Evolutionary conservation across 2,888 invertebrate species (phyloP).

Genomic region (Synergus itoensis): DNA sequence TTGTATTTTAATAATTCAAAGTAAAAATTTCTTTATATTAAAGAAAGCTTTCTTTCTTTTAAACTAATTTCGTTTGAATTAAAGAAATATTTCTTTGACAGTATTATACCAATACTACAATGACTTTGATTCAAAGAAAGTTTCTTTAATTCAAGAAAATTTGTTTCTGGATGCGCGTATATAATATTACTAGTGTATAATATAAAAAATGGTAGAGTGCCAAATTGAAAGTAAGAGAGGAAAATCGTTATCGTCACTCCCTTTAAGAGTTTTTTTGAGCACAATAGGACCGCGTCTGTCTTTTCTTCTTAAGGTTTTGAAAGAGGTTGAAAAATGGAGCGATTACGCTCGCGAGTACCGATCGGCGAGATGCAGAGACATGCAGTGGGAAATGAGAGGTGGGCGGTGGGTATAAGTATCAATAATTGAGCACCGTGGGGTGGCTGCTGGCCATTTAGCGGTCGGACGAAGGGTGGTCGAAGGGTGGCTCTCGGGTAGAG

Average conservation of each 20-base stretch:
- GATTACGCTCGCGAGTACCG: conserved; percentile 38
- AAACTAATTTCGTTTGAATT: too few species aligned
- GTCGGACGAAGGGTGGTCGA: conserved; percentile 67
- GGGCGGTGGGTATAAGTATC: conserved; percentile 70
- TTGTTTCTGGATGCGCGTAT: not conserved
- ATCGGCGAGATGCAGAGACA: conserved; percentile 44
- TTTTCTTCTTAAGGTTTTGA: not conserved
- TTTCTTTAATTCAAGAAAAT: not conserved
- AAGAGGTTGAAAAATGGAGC: conserved; percentile 44
- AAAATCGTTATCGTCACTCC: not conserved
- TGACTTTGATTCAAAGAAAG: too few species aligned
- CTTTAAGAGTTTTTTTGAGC: not conserved
- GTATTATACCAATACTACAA: too few species aligned
- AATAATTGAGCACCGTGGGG: conserved; percentile 76
- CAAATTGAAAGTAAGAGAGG: not conserved
- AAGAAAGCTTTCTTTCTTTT: too few species aligned
- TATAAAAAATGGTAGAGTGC: not conserved
- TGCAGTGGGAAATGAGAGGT: conserved; percentile 52
- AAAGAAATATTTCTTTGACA: too few species aligned
- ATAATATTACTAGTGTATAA: not conserved
- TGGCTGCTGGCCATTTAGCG: conserved; percentile 75
- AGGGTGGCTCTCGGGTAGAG: conserved; percentile 48
- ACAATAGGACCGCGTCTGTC: not conserved
- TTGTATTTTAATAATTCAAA: too few species aligned
- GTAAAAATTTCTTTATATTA: too few species aligned